Conservation (phyloP, 1,140 invertebrate species). For the Teleogryllus occipitalis region DNA sequence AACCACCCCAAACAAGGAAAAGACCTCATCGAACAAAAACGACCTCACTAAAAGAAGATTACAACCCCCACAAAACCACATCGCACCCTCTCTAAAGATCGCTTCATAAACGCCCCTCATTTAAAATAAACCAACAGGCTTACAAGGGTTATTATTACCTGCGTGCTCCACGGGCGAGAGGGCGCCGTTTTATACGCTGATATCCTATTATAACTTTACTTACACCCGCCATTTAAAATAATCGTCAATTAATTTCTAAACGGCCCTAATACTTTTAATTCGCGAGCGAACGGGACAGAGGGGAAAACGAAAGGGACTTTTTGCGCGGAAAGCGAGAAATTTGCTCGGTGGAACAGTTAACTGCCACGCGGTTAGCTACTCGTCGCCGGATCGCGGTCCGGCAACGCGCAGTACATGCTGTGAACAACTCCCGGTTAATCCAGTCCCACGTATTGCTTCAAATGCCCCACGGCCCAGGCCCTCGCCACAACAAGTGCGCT, state of each 20-base stretch:
- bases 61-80: neutral
- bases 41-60: neutral
- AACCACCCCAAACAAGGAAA: too few species aligned
- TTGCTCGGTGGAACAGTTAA: neutral
- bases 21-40: too few species aligned
- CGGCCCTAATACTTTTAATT: neutral
- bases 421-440: too few species aligned
- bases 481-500: too few species aligned
- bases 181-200: neutral
- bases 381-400: too few species aligned
- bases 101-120: neutral
- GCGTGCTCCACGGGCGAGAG: neutral
- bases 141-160: neutral
- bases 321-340: neutral
- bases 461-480: too few species aligned
- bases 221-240: constrained; percentile 1
- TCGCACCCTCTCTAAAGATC: neutral
- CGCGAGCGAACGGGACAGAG: neutral
- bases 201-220: constrained; percentile 6
- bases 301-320: neutral
- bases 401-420: too few species aligned
- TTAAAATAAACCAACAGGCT: neutral
- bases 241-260: constrained; percentile 1
- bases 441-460: too few species aligned
- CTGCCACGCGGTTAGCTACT: too few species aligned